These are phyloP conservation scores for Xiphorhynchus erythropygius DNA, from an alignment of 2,797 vertebrate genomes.

Conservation along the genomic window DNA sequence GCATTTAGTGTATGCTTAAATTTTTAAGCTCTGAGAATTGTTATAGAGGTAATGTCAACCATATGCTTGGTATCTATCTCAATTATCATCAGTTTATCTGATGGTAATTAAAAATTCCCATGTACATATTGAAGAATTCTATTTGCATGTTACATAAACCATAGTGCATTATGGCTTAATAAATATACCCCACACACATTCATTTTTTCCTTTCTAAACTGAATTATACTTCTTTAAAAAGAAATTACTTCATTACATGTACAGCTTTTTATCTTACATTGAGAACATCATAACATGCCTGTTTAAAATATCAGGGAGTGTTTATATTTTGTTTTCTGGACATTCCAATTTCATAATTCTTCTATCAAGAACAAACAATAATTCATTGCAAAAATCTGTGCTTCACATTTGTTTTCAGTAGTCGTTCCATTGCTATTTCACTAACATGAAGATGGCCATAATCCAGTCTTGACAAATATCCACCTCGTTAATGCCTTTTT, in stretches of 20 bases:
- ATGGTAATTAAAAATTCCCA: background rate
- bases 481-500: slow-evolving; percentile 73
- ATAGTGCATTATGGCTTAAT: background rate
- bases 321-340: background rate
- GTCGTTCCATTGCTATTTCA: slow-evolving; percentile 46
- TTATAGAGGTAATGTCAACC: background rate
- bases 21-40: background rate
- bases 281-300: accelerated
- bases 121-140: background rate
- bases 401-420: slow-evolving; percentile 10
- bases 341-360: background rate
- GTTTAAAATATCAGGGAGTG: background rate
- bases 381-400: slow-evolving; percentile 29
- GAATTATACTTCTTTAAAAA: background rate
- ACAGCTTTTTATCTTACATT: background rate
- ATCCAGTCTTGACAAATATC: slow-evolving; percentile 70
- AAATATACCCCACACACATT: background rate
- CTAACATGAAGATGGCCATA: slow-evolving; percentile 20
- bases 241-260: background rate
- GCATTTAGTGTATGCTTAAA: background rate
- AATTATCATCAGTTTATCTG: slow-evolving; percentile 1
- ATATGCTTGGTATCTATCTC: background rate
- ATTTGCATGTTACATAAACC: background rate
- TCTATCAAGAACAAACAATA: slow-evolving; percentile 29
- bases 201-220: background rate